Conservation (phyloP, 2,113 vertebrate species). For the Procavia capensis region DNA sequence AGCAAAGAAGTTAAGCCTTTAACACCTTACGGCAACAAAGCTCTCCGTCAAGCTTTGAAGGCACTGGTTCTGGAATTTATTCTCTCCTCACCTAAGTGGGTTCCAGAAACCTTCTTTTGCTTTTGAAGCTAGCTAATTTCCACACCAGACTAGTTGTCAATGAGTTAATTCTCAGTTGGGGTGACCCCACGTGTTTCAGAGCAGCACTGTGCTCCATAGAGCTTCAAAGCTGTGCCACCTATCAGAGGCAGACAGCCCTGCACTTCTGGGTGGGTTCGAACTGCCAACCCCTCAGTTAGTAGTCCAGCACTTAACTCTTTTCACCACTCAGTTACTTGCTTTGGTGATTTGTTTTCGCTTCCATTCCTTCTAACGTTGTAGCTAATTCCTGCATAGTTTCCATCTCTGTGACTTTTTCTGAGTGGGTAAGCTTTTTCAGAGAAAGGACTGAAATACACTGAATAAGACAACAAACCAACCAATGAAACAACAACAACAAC, state of each 20-base stretch:
- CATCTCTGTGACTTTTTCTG: background rate
- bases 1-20: slow-evolving; percentile 56
- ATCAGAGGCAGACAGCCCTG: background rate
- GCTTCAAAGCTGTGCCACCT: background rate
- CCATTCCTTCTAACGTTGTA: background rate
- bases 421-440: slow-evolving; percentile 10
- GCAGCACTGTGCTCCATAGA: background rate
- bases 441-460: background rate
- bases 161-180: background rate
- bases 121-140: slow-evolving; percentile 16
- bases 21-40: slow-evolving; percentile 54
- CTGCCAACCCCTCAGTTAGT: background rate
- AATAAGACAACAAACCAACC: background rate
- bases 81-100: background rate
- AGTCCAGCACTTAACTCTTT: background rate
- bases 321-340: background rate
- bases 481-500: background rate
- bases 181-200: background rate
- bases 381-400: background rate
- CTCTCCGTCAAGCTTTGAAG: slow-evolving; percentile 23
- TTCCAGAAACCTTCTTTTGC: slow-evolving; percentile 36
- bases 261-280: background rate
- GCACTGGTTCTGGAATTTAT: slow-evolving; percentile 6
- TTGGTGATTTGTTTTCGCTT: background rate
- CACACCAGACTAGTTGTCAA: background rate